Percentiles rank a stretch among this genome's conserved stretches.
These are phyloP conservation scores for Campylorhamphus procurvoides DNA, from an alignment of 2,113 vertebrate species.

Conservation along the genomic window DNA sequence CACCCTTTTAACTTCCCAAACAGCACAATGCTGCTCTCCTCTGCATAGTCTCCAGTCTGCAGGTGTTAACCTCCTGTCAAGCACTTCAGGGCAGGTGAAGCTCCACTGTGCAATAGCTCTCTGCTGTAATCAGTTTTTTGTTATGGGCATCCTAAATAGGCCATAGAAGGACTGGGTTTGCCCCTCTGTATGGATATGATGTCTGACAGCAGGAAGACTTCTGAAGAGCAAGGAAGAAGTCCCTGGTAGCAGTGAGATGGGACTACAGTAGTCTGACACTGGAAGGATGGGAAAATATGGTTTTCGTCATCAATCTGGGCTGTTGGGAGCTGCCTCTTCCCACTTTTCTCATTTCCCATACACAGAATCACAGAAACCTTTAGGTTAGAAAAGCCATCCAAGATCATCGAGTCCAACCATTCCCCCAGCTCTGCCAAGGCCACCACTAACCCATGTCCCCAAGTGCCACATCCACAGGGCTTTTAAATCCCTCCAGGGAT, in stretches of 20 bases:
- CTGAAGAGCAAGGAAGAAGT: neutral
- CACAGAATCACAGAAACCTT: neutral
- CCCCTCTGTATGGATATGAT: rapidly evolving
- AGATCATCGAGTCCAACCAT: rapidly evolving
- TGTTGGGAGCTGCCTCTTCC: neutral
- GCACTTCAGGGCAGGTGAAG: neutral
- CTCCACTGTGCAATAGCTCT: neutral
- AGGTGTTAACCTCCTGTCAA: neutral
- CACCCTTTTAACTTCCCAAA: neutral
- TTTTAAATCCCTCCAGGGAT: neutral
- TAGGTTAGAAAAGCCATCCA: neutral
- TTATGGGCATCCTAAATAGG: neutral
- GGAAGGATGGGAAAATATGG: neutral
- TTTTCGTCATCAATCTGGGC: neutral
- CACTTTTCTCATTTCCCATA: neutral
- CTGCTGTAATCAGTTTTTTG: neutral
- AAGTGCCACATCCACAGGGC: rapidly evolving
- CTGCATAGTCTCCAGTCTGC: neutral
- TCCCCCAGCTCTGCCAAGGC: neutral
- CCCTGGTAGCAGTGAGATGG: neutral
- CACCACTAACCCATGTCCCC: neutral
- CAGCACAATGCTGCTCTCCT: neutral
- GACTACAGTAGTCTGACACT: neutral
- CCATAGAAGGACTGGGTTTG: neutral
- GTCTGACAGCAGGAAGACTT: neutral